phyloP scores from a whole-genome alignment of 2,113 vertebrate species.

The Cephalopterus ornatus region DNA sequence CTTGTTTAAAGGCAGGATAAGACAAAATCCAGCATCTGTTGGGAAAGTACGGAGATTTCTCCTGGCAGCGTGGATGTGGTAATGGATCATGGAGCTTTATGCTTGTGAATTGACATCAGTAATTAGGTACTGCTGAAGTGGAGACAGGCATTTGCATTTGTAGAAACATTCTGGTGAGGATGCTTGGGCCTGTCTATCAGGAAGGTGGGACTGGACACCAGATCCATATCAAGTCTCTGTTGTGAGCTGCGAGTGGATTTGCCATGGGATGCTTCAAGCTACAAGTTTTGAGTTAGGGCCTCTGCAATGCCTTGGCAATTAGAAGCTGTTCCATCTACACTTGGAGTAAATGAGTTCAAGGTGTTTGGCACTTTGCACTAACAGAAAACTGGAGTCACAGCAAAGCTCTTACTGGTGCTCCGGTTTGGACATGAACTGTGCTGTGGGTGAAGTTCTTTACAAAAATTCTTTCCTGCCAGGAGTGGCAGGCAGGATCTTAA shows the following conservation, averaged over 20 bases:
- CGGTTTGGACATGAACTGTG: neutral
- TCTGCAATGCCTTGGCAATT: neutral
- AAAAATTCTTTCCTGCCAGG: neutral
- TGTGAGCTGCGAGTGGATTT: neutral
- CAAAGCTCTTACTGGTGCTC: neutral
- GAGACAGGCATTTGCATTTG: neutral
- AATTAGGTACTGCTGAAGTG: neutral
- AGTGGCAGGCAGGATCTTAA: neutral
- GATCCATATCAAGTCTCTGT: neutral
- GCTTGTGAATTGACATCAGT: neutral
- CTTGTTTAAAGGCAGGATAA: neutral
- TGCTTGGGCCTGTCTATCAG: neutral
- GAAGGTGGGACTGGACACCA: neutral
- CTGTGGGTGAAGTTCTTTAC: neutral
- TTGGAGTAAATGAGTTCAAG: neutral
- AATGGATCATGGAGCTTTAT: neutral
- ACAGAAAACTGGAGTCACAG: neutral
- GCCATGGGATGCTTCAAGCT: neutral
- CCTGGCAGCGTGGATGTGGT: neutral
- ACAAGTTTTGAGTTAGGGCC: accelerated
- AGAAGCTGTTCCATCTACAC: neutral
- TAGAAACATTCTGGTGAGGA: neutral
- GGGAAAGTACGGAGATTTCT: neutral
- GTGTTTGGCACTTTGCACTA: neutral
- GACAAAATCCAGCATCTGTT: neutral